Conservation (phyloP, 2,113 vertebrate genomes). For the Tragulus kanchil region DNA sequence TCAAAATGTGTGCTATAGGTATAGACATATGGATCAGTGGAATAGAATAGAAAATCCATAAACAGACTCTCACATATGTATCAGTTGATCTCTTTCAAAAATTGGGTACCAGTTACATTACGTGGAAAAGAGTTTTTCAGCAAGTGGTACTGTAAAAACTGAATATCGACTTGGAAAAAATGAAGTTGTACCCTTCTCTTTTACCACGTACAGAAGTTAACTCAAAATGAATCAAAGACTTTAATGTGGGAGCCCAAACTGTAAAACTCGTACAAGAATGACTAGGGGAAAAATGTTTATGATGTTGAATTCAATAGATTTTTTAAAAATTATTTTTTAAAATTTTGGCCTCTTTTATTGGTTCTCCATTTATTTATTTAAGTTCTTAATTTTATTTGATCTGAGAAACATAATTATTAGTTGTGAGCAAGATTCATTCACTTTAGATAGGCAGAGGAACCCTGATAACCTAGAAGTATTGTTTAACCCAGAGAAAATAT, state of each 20-base stretch:
- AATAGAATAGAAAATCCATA: background rate
- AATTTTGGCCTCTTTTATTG: no score
- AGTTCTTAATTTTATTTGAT: background rate
- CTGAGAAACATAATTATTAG: background rate
- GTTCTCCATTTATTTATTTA: background rate
- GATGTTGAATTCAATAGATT: background rate
- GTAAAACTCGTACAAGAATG: background rate
- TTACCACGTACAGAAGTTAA: background rate
- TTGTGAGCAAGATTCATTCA: background rate
- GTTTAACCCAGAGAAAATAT: background rate
- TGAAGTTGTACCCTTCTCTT: background rate
- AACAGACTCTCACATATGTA: background rate
- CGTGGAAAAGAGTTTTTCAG: background rate
- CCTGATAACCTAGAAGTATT: background rate
- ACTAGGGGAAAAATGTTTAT: background rate
- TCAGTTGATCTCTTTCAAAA: background rate
- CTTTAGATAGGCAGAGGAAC: background rate
- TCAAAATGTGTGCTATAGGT: no score
- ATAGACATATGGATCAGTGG: no score
- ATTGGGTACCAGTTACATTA: background rate
- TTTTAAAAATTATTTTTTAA: no score
- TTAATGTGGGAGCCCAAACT: background rate
- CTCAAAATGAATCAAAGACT: background rate
- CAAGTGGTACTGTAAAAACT: background rate
- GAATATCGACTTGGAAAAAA: background rate